phyloP scores from a whole-genome alignment of 1,140 invertebrate genomes.

The Neotoxoptera formosana region DNA sequence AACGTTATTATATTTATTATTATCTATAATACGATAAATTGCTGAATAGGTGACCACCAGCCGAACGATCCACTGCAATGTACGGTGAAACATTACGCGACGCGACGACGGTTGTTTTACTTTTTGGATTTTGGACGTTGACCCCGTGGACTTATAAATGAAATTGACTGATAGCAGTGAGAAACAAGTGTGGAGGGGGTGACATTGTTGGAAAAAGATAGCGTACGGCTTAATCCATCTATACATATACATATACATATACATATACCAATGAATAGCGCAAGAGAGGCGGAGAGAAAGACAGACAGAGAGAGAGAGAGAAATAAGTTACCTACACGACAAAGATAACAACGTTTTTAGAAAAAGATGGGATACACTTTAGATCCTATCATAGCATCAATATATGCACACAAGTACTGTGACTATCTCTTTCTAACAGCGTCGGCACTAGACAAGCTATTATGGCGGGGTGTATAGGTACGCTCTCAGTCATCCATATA shows the following conservation, averaged over 20 bases:
- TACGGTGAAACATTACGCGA: neutral
- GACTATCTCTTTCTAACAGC: neutral
- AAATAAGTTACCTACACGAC: neutral
- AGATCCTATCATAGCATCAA: neutral
- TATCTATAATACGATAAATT: neutral
- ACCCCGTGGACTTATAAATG: neutral
- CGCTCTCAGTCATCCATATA: too few species aligned
- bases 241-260: too few species aligned
- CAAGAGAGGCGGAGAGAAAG: too few species aligned
- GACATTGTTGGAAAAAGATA: too few species aligned
- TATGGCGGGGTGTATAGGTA: neutral
- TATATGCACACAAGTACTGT: neutral
- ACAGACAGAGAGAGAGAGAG: too few species aligned
- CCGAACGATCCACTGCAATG: neutral
- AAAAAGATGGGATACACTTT: neutral
- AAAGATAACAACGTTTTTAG: neutral
- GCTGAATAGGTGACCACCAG: neutral
- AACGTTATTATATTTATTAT: neutral
- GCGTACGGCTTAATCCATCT: too few species aligned
- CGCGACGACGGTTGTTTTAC: neutral
- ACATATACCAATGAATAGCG: too few species aligned
- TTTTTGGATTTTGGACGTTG: slow-evolving; percentile 5
- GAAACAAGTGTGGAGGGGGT: neutral
- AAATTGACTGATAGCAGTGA: neutral
- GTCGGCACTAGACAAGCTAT: neutral